Evolutionary conservation across 2,888 invertebrate species (phyloP).

Genomic region (Ligdia adustata): DNA sequence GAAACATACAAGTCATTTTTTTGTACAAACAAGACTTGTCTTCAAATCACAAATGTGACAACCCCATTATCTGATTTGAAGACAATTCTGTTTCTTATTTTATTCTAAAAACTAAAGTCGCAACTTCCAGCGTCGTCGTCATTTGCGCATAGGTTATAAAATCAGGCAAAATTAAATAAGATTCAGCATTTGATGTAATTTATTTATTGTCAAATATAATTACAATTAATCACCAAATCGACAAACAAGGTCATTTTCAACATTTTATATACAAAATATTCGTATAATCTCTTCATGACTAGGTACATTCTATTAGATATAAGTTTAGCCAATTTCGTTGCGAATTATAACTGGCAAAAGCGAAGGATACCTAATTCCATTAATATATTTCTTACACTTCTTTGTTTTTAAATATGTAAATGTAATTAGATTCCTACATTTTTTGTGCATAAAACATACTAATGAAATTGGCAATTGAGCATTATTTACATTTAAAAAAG

Average conservation of each 20-base stretch:
- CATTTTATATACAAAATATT: conserved; percentile 80
- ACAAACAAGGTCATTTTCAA: conserved; percentile 54
- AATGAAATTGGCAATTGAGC: conserved; percentile 48
- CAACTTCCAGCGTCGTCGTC: too few relatives aligned
- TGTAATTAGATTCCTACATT: conserved; percentile 1
- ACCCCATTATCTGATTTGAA: too few relatives aligned
- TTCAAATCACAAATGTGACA: too few relatives aligned
- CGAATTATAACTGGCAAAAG: conserved; percentile 48
- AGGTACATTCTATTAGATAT: conserved; percentile 58
- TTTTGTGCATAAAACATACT: conserved; percentile 30
- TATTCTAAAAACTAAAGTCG: too few relatives aligned
- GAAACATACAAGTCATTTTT: too few relatives aligned
- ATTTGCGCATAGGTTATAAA: not conserved
- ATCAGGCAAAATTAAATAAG: conserved; percentile 5
- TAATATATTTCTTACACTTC: conserved; percentile 34
- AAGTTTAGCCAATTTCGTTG: conserved; percentile 64
- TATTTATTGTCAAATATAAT: conserved; percentile 69
- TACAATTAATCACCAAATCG: conserved; percentile 53
- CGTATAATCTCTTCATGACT: conserved; percentile 74
- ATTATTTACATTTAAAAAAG: conserved; percentile 65
- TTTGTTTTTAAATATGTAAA: conserved; percentile 6
- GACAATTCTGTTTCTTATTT: too few relatives aligned
- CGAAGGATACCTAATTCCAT: conserved; percentile 42
- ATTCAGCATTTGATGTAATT: conserved; percentile 57
- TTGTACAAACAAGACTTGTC: too few relatives aligned